Evolutionary conservation across 2,113 vertebrate species (phyloP).

Genomic region (Myrmecophaga tridactyla): DNA sequence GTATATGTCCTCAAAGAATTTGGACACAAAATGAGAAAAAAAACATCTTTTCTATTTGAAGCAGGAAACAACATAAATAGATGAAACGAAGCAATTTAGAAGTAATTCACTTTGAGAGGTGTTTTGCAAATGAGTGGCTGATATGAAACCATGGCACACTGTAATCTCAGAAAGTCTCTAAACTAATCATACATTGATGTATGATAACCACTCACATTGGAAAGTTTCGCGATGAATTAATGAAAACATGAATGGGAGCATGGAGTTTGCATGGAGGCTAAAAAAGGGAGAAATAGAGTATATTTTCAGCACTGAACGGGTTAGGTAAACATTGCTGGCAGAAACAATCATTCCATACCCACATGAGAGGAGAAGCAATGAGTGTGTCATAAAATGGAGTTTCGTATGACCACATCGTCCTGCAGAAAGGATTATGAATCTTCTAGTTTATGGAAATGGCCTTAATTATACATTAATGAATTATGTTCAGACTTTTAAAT

Average conservation of each 20-base stretch:
- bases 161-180: constrained; percentile 16
- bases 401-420: neutral
- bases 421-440: neutral
- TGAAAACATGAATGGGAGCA: neutral
- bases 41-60: neutral
- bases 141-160: neutral
- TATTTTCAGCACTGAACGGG: neutral
- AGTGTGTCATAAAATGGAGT: neutral
- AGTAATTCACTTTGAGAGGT: neutral
- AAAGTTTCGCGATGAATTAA: neutral
- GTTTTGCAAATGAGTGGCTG: constrained; percentile 37
- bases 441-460: neutral
- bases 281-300: neutral
- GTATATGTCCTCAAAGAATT: neutral
- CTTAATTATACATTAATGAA: neutral
- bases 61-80: neutral
- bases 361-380: neutral
- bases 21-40: neutral
- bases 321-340: neutral
- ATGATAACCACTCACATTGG: neutral
- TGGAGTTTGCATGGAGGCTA: neutral
- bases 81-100: constrained; percentile 4
- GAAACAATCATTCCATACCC: neutral
- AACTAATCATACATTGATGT: neutral
- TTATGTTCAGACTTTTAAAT: neutral